Conservation (phyloP, 2,113 vertebrate genomes). For the Tilapia sparmanii region DNA sequence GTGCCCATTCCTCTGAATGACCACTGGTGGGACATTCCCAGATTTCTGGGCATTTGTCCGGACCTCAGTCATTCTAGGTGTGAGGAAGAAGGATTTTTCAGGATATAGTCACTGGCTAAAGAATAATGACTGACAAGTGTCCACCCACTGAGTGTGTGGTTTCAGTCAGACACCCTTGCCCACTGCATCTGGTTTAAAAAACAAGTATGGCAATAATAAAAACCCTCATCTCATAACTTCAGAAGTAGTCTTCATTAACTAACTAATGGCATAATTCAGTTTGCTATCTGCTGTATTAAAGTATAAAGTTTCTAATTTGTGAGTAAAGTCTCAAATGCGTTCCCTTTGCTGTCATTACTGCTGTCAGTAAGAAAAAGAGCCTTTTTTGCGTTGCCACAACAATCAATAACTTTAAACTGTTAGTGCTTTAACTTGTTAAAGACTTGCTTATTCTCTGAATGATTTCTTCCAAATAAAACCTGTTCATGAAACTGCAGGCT, state of each 20-base stretch:
- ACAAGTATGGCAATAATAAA: not conserved
- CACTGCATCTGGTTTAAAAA: not conserved
- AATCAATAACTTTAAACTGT: not conserved
- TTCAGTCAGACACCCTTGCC: not conserved
- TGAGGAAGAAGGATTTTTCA: fast-evolving
- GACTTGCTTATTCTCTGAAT: not conserved
- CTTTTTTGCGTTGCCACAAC: not conserved
- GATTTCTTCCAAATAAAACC: not conserved
- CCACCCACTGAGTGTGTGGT: not conserved
- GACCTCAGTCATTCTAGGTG: not conserved
- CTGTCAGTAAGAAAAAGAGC: not conserved
- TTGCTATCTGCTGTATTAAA: not conserved
- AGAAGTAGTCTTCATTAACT: not conserved
- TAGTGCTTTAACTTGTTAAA: not conserved
- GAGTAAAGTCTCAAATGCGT: fast-evolving
- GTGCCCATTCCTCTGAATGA: not conserved
- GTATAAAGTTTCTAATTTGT: not conserved
- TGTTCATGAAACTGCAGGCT: not conserved
- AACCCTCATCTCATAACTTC: not conserved
- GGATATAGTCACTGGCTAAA: not conserved
- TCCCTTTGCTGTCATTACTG: not conserved
- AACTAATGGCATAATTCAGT: not conserved
- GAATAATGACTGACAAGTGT: not conserved
- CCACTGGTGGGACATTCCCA: not conserved
- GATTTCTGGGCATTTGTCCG: fast-evolving